Base-by-base conservation (phyloP, 2,888 invertebrate genomes). In the Microctonus hyperodae region DNA sequence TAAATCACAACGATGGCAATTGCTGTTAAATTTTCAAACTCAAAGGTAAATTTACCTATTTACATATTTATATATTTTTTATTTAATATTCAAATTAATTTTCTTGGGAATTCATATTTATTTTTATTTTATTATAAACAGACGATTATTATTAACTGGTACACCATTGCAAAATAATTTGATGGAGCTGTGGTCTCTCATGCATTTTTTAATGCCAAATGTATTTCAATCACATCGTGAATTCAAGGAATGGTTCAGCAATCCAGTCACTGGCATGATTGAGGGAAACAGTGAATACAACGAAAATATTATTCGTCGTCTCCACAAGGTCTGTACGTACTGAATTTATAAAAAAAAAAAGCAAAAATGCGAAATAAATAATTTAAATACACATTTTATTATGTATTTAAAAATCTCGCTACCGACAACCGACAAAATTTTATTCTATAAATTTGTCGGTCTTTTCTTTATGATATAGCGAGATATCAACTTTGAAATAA, bases 171-270 rank as follows among this genome's bases (percentile, higher is more conserved):
- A 98, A 86, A 98, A 98, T 85, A 95, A 95, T 83, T 86, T 98
- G 76, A 95, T 96, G 93, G 97, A 98, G 86, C 87, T 98, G 75
- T 98, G 98, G 97, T 97, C 97, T 23, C 86, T 98, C 70, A 96
- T 98, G 96, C 97, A 98, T 87, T 98, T 98, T 86, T 88, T 98
- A 62, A 97, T 98, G 97, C 98, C 98, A 51, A 92, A 94, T 84
- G 94, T 97, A 74, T 98, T 98, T 87, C 94, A 96, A 75, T 96
- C 96, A 59, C 96, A 98, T 86, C 89, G 94, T 63, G 97, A 98
- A 85, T 97, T 96, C 84, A 96, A 97, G 84, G 97, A 97, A 86
- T 98, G 98, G 98, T 99, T 99, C 88, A 95, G 95, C 67, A 96
- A 96, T 86, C 98, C 97, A 51, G 93, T 99, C 72, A 95, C 96